Conservation (phyloP, 2,113 vertebrate genomes). For the Callionymus lyra region DNA sequence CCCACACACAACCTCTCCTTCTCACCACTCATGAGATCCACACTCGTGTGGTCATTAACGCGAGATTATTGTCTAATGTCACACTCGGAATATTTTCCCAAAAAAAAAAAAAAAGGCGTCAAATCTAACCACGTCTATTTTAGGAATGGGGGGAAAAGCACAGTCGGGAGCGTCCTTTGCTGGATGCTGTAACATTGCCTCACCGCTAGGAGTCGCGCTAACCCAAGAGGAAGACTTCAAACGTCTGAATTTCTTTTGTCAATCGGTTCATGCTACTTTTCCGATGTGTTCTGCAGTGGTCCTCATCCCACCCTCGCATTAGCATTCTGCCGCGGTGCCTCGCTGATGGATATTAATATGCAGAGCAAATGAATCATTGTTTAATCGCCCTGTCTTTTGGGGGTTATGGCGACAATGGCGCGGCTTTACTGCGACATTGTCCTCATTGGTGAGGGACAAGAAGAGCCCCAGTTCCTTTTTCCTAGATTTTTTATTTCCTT, state of each 20-base stretch:
- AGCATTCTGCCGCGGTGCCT: constrained; percentile 1
- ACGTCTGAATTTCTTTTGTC: constrained; percentile 5
- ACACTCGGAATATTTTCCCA: not conserved
- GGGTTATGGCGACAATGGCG: constrained; percentile 7
- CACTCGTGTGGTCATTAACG: constrained; percentile 12
- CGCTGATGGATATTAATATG: constrained; percentile 23
- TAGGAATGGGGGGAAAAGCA: no score
- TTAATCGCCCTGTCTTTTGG: constrained; percentile 15
- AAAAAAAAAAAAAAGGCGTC: not conserved
- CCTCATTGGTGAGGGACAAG: not conserved
- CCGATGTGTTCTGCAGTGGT: constrained; percentile 1
- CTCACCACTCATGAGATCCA: constrained; percentile 1
- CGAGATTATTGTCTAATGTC: constrained; percentile 22
- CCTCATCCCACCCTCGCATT: constrained; percentile 10
- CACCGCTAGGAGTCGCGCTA: constrained; percentile 27
- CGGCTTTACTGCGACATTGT: not conserved
- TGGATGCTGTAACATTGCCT: no score
- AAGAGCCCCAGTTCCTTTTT: not conserved
- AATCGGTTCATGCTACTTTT: constrained; percentile 6
- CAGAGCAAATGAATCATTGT: constrained; percentile 23
- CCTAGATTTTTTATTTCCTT: no score
- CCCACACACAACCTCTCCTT: not conserved
- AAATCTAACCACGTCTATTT: no score
- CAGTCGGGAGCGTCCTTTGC: no score
- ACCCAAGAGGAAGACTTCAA: constrained; percentile 7